Conservation (phyloP, 2,888 invertebrate species). For the Epicampocera succincta region DNA sequence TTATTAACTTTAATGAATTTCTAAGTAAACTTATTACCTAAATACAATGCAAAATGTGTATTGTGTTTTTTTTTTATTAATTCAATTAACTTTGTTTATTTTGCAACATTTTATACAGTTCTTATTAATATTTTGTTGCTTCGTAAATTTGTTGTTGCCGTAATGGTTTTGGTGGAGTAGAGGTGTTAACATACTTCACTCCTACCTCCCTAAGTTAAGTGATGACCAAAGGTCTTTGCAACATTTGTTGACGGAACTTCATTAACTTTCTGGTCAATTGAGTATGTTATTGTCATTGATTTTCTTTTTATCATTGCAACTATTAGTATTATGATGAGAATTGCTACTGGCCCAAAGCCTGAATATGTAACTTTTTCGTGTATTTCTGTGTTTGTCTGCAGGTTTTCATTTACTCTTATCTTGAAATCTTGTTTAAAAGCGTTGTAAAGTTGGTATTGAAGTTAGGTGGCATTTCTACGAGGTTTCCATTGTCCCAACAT, state of each 20-base stretch:
- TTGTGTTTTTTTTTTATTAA: no score
- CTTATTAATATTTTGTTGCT: no score
- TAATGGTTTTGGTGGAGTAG: no score
- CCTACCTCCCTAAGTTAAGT: constrained; percentile 18
- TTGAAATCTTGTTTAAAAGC: no score
- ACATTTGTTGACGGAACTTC: constrained; percentile 20
- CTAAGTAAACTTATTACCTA: no score
- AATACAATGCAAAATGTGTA: no score
- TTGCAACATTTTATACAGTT: no score
- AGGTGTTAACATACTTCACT: no score
- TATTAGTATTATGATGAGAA: constrained; percentile 14
- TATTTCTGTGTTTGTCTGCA: constrained; percentile 26
- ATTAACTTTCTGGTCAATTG: constrained; percentile 11
- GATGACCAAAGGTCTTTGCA: constrained; percentile 21
- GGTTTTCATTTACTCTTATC: constrained; percentile 32
- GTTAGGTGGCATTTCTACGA: not conserved
- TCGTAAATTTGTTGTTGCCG: no score
- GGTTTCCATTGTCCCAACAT: no score
- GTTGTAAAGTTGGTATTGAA: constrained; percentile 7
- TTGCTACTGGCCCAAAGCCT: constrained; percentile 6
- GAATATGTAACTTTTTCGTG: constrained; percentile 35
- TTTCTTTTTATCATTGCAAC: constrained; percentile 20
- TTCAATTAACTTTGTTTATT: no score
- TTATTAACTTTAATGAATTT: no score
- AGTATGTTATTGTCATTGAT: constrained; percentile 16